Conservation (phyloP, 2,113 vertebrate genomes). For the Pomatostomus ruficeps region DNA sequence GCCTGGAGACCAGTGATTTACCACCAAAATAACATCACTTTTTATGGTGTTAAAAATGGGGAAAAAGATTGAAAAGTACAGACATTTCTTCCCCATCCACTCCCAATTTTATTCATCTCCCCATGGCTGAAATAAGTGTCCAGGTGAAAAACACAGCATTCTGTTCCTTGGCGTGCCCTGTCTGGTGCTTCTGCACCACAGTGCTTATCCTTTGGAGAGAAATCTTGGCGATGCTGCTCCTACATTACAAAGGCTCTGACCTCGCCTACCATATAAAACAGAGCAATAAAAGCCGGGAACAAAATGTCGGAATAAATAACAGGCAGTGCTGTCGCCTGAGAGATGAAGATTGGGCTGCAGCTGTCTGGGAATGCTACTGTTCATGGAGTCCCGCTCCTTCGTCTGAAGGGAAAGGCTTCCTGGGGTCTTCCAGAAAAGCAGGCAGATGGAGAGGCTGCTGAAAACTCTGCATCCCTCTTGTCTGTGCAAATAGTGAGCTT, state of each 20-base stretch:
- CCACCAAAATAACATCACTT: background rate
- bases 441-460: background rate
- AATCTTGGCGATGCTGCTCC: background rate
- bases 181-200: background rate
- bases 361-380: background rate
- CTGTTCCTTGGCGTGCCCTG: background rate
- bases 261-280: constrained; percentile 52
- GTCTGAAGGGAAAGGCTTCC: background rate
- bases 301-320: constrained; percentile 52
- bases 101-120: background rate
- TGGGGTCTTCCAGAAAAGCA: background rate
- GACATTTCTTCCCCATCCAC: background rate
- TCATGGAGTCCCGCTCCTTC: background rate
- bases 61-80: background rate
- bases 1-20: background rate
- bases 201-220: background rate
- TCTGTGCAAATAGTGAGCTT: background rate
- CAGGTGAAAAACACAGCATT: background rate
- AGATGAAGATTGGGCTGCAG: background rate
- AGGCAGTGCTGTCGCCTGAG: constrained; percentile 12
- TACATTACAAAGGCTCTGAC: constrained; percentile 19
- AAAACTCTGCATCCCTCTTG: background rate
- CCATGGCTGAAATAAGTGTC: background rate
- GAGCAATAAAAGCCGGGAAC: constrained; percentile 59
- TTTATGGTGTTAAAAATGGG: background rate